Conservation (phyloP, 2,797 vertebrate species). For the Coreius guichenoti region DNA sequence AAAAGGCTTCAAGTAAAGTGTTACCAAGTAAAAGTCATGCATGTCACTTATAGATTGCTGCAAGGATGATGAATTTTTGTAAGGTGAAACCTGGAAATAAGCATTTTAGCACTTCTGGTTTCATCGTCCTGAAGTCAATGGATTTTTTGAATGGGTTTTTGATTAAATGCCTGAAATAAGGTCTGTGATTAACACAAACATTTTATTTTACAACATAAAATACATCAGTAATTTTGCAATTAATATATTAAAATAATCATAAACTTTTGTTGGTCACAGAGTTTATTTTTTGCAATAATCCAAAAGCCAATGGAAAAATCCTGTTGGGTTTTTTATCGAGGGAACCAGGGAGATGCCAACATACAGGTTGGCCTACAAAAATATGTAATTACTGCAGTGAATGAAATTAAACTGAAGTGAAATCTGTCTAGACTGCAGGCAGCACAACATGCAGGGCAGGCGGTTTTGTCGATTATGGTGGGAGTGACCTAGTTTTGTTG, state of each 20-base stretch:
- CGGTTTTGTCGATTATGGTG: background rate
- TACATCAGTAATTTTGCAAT: no score
- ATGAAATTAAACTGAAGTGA: no score
- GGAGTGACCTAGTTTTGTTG: background rate
- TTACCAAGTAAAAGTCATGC: background rate
- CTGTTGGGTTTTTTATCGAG: background rate
- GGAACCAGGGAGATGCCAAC: background rate
- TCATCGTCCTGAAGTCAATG: background rate
- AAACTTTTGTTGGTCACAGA: background rate
- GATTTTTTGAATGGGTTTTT: background rate
- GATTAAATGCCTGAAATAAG: background rate
- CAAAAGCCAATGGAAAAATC: background rate
- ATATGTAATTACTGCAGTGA: background rate
- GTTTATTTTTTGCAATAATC: background rate
- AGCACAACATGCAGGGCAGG: background rate
- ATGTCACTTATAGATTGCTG: background rate
- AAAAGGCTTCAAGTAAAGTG: background rate
- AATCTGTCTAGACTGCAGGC: no score
- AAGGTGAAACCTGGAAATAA: background rate
- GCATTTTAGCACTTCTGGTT: background rate
- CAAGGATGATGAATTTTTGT: background rate
- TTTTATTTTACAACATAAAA: no score
- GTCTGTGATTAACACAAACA: background rate
- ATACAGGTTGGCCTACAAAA: background rate
- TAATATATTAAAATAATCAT: no score